Evolutionary conservation across 1,140 invertebrate genomes (phyloP), one percentile per base, ranked within the genome.

Genomic region (Bombus confusus): DNA sequence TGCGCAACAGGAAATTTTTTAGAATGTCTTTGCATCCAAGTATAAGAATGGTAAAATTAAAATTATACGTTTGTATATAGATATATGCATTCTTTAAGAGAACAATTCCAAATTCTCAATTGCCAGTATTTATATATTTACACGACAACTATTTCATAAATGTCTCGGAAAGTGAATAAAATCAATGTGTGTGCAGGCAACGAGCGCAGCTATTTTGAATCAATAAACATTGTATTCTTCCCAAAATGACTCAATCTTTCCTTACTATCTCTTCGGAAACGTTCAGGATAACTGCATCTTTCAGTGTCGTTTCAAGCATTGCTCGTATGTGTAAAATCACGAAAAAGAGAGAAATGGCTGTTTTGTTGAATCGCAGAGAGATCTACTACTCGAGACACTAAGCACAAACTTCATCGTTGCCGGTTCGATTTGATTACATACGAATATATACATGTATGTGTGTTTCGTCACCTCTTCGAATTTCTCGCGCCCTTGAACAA

Each of bases 321-420:
- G 6, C 52, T 13, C 28, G 47, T 52, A 22, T 52, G 47, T 52
- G 76, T 47, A 88, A 86, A 88, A 62, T 18, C 37, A 31, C 18
- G 18, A 39, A 22, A 41, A 31, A 2, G 37, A 28, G 66, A 68
- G 79, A 71, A 52, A 72, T 69, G 34, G 41, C 62, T 41, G 41
- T 47, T 47, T 76, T 59, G 73, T 80, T 41, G 22, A 28, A 18
- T 34, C 86, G 31, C 83, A 81, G 91, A 88, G 88, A 83, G 82
- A 87, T 47, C 72, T 84, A 59, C 57, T 88, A 92, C 88, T 93
- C 87, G 88, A 92, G 91, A 92, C 88, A 88, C 84, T 72, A 75
- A 71, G 75, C 90, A 88, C 85, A 86, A 90, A 89, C 88, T 83
- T 92, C 89, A 88, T 91, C 76, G 76, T 89, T 81, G 83, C 2